Evolutionary conservation across 2,888 invertebrate species (phyloP), one percentile per base, ranked within the genome.

Genomic region (Erpobdella octoculata): DNA sequence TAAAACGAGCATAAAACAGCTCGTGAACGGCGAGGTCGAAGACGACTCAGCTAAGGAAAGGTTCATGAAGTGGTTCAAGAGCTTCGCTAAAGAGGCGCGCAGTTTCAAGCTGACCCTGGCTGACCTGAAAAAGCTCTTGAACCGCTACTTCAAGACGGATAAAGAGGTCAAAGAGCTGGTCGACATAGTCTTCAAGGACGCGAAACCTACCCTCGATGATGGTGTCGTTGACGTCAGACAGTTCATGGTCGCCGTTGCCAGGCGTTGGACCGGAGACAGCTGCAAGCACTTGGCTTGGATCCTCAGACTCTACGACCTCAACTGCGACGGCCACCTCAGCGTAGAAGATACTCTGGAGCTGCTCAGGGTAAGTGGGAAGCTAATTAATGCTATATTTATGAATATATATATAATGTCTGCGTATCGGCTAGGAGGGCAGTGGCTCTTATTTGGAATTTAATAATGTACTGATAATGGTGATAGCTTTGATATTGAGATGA

Each of bases 211-310:
- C 12, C 85, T 85, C 78, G 96, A 96, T 85, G 93, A 95, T 84
- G 93, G 94, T 69, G 93, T 94, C 79, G 95, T 95, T 83, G 95
- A 95, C 86, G 96, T 96, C 85, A 89, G 96, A 81, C 96, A 96
- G 78, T 97, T 97, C 85, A 87, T 96, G 66, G 96, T 95, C 85
- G 96, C 97, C n/a, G 88, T 97, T 74, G 94, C 93, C 81, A 94
- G 96, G 74, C 97, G 96, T 61, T 95, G 95, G 25, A 88, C 95
- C 77, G 96, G 97, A 70, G 94, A 94, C 85, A 87, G 97, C 79
- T 96, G 97, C 84, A 94, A 96, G 86, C 97, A 97, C 84, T 87
- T 97, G 71, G 92, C 92, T 85, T 97, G 96, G 96, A 96, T 96
- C 73, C 97, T 97, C 87, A 92, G 91, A 78, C 96, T 97, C 95